Evolutionary conservation across 2,888 invertebrate genomes (phyloP).

Genomic region (Rotaria macrura): DNA sequence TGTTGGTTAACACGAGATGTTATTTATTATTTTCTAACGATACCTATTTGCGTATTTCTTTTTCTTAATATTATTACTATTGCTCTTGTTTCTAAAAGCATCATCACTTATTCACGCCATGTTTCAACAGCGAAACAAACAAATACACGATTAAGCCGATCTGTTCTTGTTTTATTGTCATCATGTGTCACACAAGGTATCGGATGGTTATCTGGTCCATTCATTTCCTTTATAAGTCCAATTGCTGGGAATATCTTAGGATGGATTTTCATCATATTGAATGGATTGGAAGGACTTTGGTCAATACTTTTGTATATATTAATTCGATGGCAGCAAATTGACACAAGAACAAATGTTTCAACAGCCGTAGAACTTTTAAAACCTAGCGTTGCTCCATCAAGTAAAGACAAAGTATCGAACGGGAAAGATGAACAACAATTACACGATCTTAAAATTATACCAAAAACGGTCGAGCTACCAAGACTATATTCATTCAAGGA

Average conservation of each 20-base stretch:
- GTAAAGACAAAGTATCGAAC: background rate
- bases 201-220: constrained; percentile 1
- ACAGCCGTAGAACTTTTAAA: background rate
- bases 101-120: background rate
- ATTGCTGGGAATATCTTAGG: background rate
- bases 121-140: background rate
- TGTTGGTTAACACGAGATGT: background rate
- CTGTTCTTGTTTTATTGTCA: background rate
- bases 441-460: background rate
- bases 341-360: background rate
- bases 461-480: background rate
- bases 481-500: background rate
- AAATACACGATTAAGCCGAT: background rate
- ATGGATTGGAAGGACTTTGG: constrained; percentile 4
- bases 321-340: background rate
- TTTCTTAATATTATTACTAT: background rate
- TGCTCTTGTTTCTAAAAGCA: background rate
- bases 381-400: background rate
- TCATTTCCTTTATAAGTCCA: background rate
- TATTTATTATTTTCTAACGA: background rate
- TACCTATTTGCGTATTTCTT: background rate
- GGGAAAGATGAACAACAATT: background rate
- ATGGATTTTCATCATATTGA: background rate
- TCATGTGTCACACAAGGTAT: background rate
- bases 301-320: background rate